phyloP scores from a whole-genome alignment of 2,888 invertebrate species.

The Drosophila yooni region DNA sequence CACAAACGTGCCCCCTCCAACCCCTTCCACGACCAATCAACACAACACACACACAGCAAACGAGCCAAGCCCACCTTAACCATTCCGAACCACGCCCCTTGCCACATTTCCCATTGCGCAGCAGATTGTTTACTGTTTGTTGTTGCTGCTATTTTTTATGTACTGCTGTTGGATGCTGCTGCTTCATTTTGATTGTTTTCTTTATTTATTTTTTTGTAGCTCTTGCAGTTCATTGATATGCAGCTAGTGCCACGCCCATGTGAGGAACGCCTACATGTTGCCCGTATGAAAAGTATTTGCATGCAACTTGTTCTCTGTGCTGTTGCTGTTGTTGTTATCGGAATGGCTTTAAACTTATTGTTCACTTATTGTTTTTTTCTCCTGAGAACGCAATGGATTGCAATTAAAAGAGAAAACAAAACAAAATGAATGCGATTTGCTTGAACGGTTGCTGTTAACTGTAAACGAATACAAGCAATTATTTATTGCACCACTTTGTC shows the following conservation, averaged over 20 bases:
- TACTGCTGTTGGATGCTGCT: slow-evolving; percentile 34
- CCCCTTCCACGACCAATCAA: not conserved
- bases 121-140: slow-evolving; percentile 24
- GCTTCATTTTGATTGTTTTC: slow-evolving; percentile 39
- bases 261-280: slow-evolving; percentile 31
- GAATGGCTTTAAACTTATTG: slow-evolving; percentile 16
- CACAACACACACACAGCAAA: not conserved
- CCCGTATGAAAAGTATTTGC: slow-evolving; percentile 28
- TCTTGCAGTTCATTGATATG: slow-evolving; percentile 70
- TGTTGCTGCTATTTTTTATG: slow-evolving; percentile 42
- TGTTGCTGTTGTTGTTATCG: slow-evolving; percentile 11
- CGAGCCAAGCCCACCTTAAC: not conserved
- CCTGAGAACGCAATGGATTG: slow-evolving; percentile 35
- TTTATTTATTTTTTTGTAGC: slow-evolving; percentile 22
- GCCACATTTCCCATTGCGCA: slow-evolving; percentile 35
- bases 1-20: slow-evolving; percentile 21
- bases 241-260: slow-evolving; percentile 59
- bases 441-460: slow-evolving; percentile 21
- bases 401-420: slow-evolving; percentile 33
- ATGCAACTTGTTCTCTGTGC: slow-evolving; percentile 11
- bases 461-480: slow-evolving; percentile 1
- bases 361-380: slow-evolving; percentile 22
- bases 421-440: slow-evolving; percentile 55
- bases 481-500: slow-evolving; percentile 2
- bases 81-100: not conserved